These are phyloP conservation scores for Pseudotriccus pelzelni DNA, from an alignment of 2,797 vertebrate species.

Conservation along the genomic window DNA sequence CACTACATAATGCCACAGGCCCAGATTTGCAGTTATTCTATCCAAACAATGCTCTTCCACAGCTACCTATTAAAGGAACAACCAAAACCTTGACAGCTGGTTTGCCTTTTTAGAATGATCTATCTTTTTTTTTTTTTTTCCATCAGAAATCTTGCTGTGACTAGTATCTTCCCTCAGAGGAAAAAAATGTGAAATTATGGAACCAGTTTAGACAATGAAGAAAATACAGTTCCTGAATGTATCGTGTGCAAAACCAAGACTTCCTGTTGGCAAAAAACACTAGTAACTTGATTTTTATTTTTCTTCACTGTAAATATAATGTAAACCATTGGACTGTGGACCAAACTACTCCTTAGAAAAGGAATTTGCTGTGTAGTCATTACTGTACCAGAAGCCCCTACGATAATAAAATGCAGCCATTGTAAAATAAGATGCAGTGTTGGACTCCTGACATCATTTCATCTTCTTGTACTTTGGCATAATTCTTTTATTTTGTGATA, in stretches of 20 bases:
- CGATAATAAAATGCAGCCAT: background rate
- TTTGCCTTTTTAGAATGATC: conserved; percentile 19
- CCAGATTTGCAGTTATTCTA: conserved; percentile 12
- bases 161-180: background rate
- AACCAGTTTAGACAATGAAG: background rate
- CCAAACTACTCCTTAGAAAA: background rate
- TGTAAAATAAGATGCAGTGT: background rate
- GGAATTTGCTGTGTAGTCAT: background rate
- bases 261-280: background rate
- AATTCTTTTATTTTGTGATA: background rate
- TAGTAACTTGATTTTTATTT: background rate
- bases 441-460: background rate
- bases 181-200: background rate
- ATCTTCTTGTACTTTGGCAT: background rate
- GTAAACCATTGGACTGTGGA: background rate
- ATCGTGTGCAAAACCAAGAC: background rate
- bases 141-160: background rate
- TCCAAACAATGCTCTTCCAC: conserved; percentile 7
- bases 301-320: background rate
- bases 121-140: background rate
- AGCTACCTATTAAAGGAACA: conserved; percentile 36
- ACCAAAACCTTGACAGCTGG: conserved; percentile 43
- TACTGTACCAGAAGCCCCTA: background rate
- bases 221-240: background rate
- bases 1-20: background rate